These are phyloP conservation scores for Triplophysa bombifrons DNA, from an alignment of 2,797 vertebrate species.

Conservation along the genomic window DNA sequence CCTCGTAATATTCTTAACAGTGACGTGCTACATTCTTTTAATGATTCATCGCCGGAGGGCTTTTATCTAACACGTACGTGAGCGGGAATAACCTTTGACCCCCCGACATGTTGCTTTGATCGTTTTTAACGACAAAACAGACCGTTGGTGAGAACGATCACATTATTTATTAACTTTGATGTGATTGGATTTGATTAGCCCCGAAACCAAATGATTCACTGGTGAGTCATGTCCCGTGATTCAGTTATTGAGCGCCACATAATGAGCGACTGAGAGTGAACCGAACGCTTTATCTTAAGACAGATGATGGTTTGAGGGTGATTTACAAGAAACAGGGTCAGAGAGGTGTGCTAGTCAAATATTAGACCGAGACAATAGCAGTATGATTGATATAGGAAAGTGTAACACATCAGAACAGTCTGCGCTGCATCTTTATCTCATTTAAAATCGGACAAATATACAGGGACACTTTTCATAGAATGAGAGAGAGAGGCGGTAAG, in stretches of 20 bases:
- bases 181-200: slow-evolving; percentile 36
- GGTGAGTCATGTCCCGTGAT: slow-evolving; percentile 25
- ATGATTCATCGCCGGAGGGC: not conserved
- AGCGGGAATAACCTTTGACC: not conserved
- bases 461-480: not conserved
- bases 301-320: not conserved
- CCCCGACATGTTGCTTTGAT: slow-evolving; percentile 6
- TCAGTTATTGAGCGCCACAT: slow-evolving; percentile 2
- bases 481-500: not conserved
- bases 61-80: not conserved
- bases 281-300: slow-evolving; percentile 20
- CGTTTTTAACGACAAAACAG: not conserved
- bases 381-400: not conserved
- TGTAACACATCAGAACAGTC: not conserved
- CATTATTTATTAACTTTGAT: slow-evolving; percentile 14
- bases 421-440: not conserved
- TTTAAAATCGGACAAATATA: slow-evolving; percentile 10
- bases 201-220: slow-evolving; percentile 18
- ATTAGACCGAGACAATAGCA: slow-evolving; percentile 11
- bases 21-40: slow-evolving; percentile 16
- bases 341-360: slow-evolving; percentile 1
- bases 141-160: slow-evolving; percentile 15
- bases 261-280: not conserved
- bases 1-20: slow-evolving; percentile 7
- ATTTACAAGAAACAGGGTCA: slow-evolving; percentile 16